Percentiles rank a stretch among this genome's conserved stretches.
These are phyloP conservation scores for Gracilinanus agilis DNA, from an alignment of 2,113 vertebrate species.

Conservation along the genomic window DNA sequence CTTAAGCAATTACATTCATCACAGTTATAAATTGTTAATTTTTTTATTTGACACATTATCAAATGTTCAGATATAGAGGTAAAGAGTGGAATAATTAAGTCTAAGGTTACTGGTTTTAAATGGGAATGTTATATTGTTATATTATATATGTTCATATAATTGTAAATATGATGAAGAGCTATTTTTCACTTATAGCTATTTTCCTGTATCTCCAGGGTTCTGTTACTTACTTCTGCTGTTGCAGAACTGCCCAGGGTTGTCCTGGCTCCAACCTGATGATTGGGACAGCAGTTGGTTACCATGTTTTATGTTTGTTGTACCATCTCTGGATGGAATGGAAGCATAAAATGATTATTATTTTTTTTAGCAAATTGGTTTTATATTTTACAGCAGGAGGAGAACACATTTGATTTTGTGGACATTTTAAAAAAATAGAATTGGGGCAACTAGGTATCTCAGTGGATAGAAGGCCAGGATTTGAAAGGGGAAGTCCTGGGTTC, in stretches of 20 bases:
- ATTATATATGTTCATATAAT: no score
- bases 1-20: background rate
- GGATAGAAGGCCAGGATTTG: no score
- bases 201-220: constrained; percentile 50
- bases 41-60: background rate
- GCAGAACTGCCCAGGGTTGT: constrained; percentile 64
- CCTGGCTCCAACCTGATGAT: constrained; percentile 67
- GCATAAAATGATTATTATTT: constrained; percentile 76
- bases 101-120: constrained; percentile 14
- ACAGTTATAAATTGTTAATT: constrained; percentile 10
- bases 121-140: background rate
- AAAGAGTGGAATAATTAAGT: background rate
- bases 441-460: background rate
- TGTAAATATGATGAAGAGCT: constrained; percentile 27
- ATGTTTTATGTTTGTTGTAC: constrained; percentile 71
- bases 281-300: constrained; percentile 72
- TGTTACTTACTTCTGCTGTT: constrained; percentile 66
- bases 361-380: constrained; percentile 75
- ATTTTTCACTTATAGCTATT: constrained; percentile 46
- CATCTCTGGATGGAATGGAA: constrained; percentile 73
- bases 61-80: background rate
- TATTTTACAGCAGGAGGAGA: constrained; percentile 68
- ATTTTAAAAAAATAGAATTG: constrained; percentile 43
- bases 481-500: no score
- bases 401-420: constrained; percentile 58